Base-by-base conservation (phyloP, 2,888 invertebrate species). In the Oscheius sp. region DNA sequence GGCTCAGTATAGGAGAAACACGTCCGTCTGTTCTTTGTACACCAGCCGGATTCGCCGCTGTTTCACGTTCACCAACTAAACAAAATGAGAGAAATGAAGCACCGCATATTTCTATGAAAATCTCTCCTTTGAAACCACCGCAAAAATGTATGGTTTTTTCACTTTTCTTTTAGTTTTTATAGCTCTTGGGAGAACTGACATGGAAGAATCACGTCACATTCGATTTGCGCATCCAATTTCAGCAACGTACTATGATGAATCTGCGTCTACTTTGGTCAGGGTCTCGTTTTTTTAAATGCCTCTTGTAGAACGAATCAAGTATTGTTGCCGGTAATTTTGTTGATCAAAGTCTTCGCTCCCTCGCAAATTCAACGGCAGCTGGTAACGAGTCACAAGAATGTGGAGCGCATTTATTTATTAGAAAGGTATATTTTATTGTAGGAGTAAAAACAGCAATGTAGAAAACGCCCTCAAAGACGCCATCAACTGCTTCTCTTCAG, bases 1-100 rank as follows among this genome's bases (percentile, higher is more conserved):
- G 81, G 46, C 71, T 79, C 66, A 78, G 77, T 53, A 74, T 80
- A 21, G 82, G 82, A 55, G 81, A 83, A 76, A 80, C 75, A 16
- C 74, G 82, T 5, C 69, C 81, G 2, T 74, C 79, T 1, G 78
- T 81, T 25, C 52, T 81, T 18, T 78, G 76, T 64, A 76, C 78
- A 16, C 79, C 79, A 2, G 78, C 73, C 18, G 78, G 76, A 23
- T 59, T 43, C 13, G 52, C 52, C 12, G 35, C 66, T 18, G 45
- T 43, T 29, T 52, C 52, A 12, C 66, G 66, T n/a, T 66, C 66
- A 7, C 66, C 66, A 5, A 49, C 9, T 27, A 66, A 66, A 18
- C 61, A 61, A n/a, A 43, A 18, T 9, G 59, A 25, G 7, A n/a
- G 41, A n/a, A 43, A 18, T 58, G 27, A 58, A 45, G n/a, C 25